Conservation (phyloP, 92 coral and sea anemone species). For the Epizoanthus fatuus region DNA sequence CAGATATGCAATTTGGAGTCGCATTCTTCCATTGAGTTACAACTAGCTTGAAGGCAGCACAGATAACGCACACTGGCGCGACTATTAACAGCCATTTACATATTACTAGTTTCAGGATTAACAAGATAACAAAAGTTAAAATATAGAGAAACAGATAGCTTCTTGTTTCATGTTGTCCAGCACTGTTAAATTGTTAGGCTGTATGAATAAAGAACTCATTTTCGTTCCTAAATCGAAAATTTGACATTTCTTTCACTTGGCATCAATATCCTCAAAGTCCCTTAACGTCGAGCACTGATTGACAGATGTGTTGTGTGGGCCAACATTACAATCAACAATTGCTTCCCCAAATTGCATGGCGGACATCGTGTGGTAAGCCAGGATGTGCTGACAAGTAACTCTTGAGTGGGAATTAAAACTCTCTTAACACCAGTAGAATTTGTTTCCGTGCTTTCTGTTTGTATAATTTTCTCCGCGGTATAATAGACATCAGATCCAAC, state of each 20-base stretch:
- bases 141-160: no score
- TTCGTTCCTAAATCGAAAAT: not conserved
- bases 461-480: not conserved
- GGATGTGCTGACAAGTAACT: not conserved
- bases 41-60: no score
- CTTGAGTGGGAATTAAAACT: no score
- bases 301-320: not conserved
- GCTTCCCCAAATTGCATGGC: not conserved
- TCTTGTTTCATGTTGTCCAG: no score
- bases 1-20: not conserved
- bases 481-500: not conserved
- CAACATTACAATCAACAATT: not conserved
- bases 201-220: not conserved
- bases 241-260: not conserved
- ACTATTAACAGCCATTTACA: no score
- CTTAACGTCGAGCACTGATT: not conserved
- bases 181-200: no score
- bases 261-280: not conserved
- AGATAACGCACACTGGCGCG: no score
- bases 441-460: not conserved
- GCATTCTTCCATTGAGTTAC: not conserved
- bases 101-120: no score
- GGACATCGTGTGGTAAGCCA: not conserved
- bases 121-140: no score
- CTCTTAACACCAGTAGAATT: slow-evolving; percentile 15